Base-by-base conservation (phyloP, 2,888 invertebrate genomes). In the Polydrusus tereticollis region DNA sequence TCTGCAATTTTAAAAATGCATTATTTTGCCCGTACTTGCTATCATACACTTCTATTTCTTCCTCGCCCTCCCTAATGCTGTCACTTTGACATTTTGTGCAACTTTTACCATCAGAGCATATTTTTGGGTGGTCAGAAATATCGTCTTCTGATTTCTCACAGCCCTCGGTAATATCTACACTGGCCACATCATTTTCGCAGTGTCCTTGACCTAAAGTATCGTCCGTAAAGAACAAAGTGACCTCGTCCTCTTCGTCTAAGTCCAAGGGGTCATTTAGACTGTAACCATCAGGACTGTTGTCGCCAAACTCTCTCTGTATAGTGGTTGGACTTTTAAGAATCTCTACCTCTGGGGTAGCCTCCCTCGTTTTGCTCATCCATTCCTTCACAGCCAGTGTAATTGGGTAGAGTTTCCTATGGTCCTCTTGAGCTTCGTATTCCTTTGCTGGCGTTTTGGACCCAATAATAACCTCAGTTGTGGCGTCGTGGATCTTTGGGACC, bases 311-410 rank as follows among this genome's bases (percentile, higher is more conserved):
- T 69, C 80, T 80, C 64, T 82, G 80, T 41, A 86, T 84, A 14
- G 82, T 81, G 60, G 80, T 81, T 7, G 86, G 86, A 71, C 83
- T 84, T 72, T 86, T 85, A 52, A 86, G 79, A 55, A 86, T 80
- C 67, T 86, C 85, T 5, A 86, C 80, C 45, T 86, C 86, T 0
- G 86, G 86, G 6, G 85, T 85, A 14, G 79, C 83, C 75, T 86
- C 86, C 10, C 85, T 79, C 3, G 85, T 85, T 74, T 84, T 84
- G 52, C 84, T 84, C 77, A 90, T 86, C 90, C 90, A 90, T 65
- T 88, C 87, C 57, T 86, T 88, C 0, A 90, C 90, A 0, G 90
- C 90, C 55, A 87, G 85, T 2, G 89, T 90, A 68, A 90, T 88
- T 10, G 89, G 88, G 76, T 86, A 85, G 62, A 79, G 68, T 21